Percentiles rank a stretch among this genome's conserved stretches.
Evolutionary conservation across 2,113 vertebrate species (phyloP).

Genomic region (Columbina picui): DNA sequence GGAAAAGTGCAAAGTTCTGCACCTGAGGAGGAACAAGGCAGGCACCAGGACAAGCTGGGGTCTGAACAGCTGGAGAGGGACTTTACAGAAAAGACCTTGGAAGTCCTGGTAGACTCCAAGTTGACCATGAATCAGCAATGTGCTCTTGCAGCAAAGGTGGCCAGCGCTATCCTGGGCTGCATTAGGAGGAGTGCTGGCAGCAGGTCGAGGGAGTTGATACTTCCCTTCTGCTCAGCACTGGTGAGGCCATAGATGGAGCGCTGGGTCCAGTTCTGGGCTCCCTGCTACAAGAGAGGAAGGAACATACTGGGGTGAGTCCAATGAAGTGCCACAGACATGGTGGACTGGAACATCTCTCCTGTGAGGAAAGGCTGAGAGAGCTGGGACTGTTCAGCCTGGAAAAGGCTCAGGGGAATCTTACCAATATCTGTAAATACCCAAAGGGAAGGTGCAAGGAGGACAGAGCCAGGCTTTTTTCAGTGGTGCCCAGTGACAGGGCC

Average conservation of each 20-base stretch:
- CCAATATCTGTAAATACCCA: background rate
- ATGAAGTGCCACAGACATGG: rapidly evolving
- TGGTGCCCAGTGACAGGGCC: background rate
- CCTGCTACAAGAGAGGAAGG: rapidly evolving
- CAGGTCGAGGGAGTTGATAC: background rate
- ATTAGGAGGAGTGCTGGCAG: background rate
- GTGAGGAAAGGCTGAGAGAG: background rate
- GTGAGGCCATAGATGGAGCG: background rate
- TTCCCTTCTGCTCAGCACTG: background rate
- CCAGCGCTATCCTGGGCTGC: background rate
- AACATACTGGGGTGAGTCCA: background rate
- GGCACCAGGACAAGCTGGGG: background rate
- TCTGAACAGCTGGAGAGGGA: background rate
- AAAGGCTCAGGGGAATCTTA: background rate
- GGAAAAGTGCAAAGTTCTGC: background rate
- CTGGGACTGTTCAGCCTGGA: background rate
- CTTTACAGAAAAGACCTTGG: background rate
- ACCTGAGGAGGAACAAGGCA: background rate
- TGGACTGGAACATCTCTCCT: background rate
- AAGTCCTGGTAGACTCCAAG: rapidly evolving
- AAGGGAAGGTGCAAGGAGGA: background rate
- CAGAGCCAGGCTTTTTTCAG: background rate
- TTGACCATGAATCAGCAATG: background rate
- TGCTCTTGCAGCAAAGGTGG: background rate
- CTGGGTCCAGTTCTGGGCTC: background rate